A percentile compares a stretch with the other conserved stretches of the same genome.
These are phyloP conservation scores for Geopemphigus sp. DNA, from an alignment of 1,140 invertebrate genomes.

Conservation along the genomic window DNA sequence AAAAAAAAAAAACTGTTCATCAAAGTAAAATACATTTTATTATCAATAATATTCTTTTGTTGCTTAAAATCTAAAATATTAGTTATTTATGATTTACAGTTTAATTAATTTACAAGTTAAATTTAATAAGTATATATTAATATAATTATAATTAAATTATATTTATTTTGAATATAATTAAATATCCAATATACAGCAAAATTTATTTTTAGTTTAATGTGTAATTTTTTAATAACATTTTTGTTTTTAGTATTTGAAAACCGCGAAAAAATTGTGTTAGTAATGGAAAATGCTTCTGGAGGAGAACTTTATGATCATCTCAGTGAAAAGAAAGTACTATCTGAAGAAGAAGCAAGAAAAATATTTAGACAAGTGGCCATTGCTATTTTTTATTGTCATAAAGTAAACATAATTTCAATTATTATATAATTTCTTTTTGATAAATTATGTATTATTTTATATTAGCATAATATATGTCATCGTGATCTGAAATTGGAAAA, in stretches of 20 bases:
- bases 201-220: not conserved
- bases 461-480: slow-evolving; percentile 91
- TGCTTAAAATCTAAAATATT: too few relatives aligned
- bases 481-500: slow-evolving; percentile 98
- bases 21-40: too few relatives aligned
- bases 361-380: slow-evolving; percentile 97
- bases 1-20: too few relatives aligned
- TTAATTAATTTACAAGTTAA: too few relatives aligned
- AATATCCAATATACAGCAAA: too few relatives aligned
- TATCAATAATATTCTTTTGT: too few relatives aligned
- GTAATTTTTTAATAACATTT: not conserved
- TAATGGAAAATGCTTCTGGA: slow-evolving; percentile 98
- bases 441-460: slow-evolving; percentile 51
- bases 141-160: too few relatives aligned
- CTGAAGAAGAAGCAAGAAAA: slow-evolving; percentile 88
- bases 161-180: too few relatives aligned
- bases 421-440: not conserved
- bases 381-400: slow-evolving; percentile 98
- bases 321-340: slow-evolving; percentile 84
- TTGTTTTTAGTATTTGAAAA: slow-evolving; percentile 90
- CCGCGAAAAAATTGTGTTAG: slow-evolving; percentile 96
- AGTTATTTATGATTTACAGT: too few relatives aligned
- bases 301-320: slow-evolving; percentile 98
- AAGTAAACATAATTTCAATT: slow-evolving; percentile 60
- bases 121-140: too few relatives aligned